Evolutionary conservation across 2,888 invertebrate genomes (phyloP).

Genomic region (Keiferia lycopersicella): DNA sequence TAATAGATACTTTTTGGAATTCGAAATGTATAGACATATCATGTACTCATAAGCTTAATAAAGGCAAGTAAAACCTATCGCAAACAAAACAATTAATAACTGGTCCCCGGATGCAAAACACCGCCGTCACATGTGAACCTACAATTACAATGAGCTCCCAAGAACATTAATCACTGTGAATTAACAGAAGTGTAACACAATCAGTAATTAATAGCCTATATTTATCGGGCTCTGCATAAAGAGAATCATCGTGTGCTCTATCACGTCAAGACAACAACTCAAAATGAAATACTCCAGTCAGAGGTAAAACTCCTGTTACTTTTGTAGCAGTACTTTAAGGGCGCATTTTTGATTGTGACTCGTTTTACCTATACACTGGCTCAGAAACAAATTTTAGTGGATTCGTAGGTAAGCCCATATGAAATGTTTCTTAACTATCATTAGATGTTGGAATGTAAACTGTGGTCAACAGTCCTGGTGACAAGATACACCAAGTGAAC

Average conservation of each 20-base stretch:
- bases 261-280: slow-evolving; percentile 68
- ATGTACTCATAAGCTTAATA: too few species aligned
- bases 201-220: slow-evolving; percentile 76
- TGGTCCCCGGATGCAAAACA: slow-evolving; percentile 16
- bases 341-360: slow-evolving; percentile 9
- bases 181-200: slow-evolving; percentile 75
- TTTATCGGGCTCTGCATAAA: slow-evolving; percentile 73
- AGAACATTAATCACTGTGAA: slow-evolving; percentile 68
- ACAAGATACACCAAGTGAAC: too few species aligned
- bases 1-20: too few species aligned
- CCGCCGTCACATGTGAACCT: slow-evolving; percentile 23
- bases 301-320: background rate
- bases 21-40: too few species aligned
- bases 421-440: too few species aligned
- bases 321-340: slow-evolving; percentile 34
- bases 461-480: too few species aligned
- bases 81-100: slow-evolving; percentile 5
- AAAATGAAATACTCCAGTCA: slow-evolving; percentile 66
- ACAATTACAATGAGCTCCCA: slow-evolving; percentile 40
- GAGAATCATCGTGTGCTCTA: slow-evolving; percentile 66
- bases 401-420: too few species aligned
- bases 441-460: too few species aligned
- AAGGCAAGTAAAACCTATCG: too few species aligned
- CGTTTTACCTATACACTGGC: too few species aligned
- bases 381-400: too few species aligned